Evolutionary conservation across 2,113 vertebrate species (phyloP), one percentile per base, ranked within the genome.

Genomic region (Sigmodon hispidus): DNA sequence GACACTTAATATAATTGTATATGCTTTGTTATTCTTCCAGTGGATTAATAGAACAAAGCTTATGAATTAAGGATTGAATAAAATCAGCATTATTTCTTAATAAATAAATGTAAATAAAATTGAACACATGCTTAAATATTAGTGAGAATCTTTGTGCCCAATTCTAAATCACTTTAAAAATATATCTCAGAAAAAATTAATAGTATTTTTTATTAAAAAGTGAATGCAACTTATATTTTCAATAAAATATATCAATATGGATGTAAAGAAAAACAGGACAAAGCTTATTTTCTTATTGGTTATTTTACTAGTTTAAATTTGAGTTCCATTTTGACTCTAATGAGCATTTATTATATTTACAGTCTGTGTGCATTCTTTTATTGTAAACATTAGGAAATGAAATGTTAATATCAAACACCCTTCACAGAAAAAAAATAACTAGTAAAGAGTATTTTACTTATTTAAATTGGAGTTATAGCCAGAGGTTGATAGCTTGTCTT

Each of bases 371-470:
- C 72, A 0, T 55, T 15, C 31, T 40, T 59, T 80, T 9, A 21
- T 70, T 0, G 0, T 76, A 34, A 3, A 22, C 57, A 17, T 79
- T 87, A 34, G 85, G 57, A 31, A 7, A 61, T 70, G 48, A 69
- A 89, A 89, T 67, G 7, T 73, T 92, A 77, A 94, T 67, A 61
- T 31, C 5, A 93, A 94, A 81, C 1, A 19, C 65, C 1, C 34
- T 87, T 72, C 69, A 29, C 91, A 95, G 0, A 89, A 7, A 93
- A 93, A 93, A 59, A 21, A 2, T 40, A 57, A 73, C 13, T 96
- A 95, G 91, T 70, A 90, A 10, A 48, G 91, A 4, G 34, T 16
- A 22, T 95, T 86, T 96, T 90, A 21, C 70, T 87, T 77, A 83
- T 72, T 83, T 96, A 95, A 77, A 2, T 79, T 55, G 50, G 70